Evolutionary conservation across 2,797 vertebrate genomes (phyloP).

Genomic region (Parauchenoglanis punctatus): DNA sequence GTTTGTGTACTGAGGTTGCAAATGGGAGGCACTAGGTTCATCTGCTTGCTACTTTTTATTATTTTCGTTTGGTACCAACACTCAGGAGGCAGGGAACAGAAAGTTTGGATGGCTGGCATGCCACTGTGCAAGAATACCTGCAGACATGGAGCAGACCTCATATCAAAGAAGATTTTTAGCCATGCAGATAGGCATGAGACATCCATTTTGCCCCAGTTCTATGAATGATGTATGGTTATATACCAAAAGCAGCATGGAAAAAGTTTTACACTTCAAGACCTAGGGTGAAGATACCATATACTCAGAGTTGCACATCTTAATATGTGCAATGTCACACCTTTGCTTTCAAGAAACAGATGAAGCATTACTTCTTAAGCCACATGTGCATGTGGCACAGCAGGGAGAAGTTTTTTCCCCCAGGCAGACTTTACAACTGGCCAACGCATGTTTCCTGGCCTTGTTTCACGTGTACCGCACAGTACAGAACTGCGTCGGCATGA

Average conservation of each 20-base stretch:
- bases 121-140: background rate
- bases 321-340: too few relatives aligned
- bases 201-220: too few relatives aligned
- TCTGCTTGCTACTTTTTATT: background rate
- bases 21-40: background rate
- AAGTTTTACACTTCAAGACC: background rate
- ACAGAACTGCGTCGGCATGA: conserved; percentile 39
- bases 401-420: background rate
- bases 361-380: background rate
- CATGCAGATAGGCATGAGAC: background rate
- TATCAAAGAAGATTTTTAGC: background rate
- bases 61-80: background rate
- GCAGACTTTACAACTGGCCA: conserved; percentile 22
- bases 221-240: too few relatives aligned
- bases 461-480: conserved; percentile 19
- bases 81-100: background rate
- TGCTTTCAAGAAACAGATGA: background rate
- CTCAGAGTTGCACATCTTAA: background rate
- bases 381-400: conserved; percentile 3
- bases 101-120: background rate
- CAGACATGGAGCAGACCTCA: background rate
- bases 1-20: background rate
- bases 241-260: background rate
- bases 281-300: background rate
- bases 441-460: conserved; percentile 30